Evolutionary conservation across 2,888 invertebrate genomes (phyloP), one percentile per base, ranked within the genome.

Genomic region (Isoperla grammatica): DNA sequence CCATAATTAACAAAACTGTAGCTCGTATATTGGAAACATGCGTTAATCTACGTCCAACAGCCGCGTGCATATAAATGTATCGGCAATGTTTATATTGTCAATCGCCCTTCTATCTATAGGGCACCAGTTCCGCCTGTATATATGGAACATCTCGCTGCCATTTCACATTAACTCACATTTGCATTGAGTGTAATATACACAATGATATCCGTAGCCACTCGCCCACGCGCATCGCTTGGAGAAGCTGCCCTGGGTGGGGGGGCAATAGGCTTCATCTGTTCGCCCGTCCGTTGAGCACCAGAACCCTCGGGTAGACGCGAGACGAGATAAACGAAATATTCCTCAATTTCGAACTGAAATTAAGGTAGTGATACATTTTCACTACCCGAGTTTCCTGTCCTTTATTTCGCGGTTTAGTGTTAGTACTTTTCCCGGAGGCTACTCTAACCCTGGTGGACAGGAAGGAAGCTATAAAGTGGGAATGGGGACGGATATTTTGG

Each of bases 51-150:
- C 43, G 19, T 19, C 23, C 29, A 29, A 8, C 29, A 15, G 40
- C 40, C 12, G 12, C 5, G 57, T 48, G 57, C 50, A 12, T 59
- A 59, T 54, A 49, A 60, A n/a, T n/a, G n/a, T n/a, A 48, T 60
- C 56, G 48, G 48, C 49, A 46, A 60, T 60, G 60, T 60, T 60
- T 60, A 56, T 60, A 20, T 50, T 49, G 60, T 46, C 60, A 60
- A 60, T 60, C 57, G 60, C 43, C 56, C n/a, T n/a, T n/a, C n/a
- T n/a, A n/a, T 50, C 56, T 50, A 56, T 48, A 56, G 50, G 60
- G 20, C 39, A 40, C 8, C 19, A 19, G 12, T 15, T 8, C 6
- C n/a, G 13, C 3, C n/a, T n/a, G n/a, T n/a, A n/a, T 22, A 22
- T 45, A 29, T 50, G 49, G 13, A 50, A 50, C 49, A 50, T 12